phyloP scores from a whole-genome alignment of 2,797 vertebrate species.

The Arrhamphus sclerolepis region DNA sequence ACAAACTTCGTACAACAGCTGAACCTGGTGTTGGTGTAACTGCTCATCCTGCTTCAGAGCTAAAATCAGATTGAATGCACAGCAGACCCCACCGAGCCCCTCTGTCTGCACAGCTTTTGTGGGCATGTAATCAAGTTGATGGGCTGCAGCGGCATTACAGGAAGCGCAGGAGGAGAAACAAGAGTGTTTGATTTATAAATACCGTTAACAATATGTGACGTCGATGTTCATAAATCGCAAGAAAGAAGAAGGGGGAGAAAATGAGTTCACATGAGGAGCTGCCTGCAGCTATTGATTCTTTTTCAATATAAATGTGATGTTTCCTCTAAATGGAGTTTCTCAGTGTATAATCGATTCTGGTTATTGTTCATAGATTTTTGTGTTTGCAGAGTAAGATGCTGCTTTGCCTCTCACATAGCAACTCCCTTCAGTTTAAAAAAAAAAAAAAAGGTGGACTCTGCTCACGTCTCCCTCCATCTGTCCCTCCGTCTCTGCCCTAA shows the following conservation, averaged over 20 bases:
- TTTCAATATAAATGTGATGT: slow-evolving; percentile 8
- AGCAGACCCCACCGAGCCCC: slow-evolving; percentile 17
- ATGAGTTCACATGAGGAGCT: slow-evolving; percentile 25
- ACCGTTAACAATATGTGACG: slow-evolving; percentile 26
- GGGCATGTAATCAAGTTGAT: slow-evolving; percentile 58
- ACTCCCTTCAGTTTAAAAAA: neutral
- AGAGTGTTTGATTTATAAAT: slow-evolving; percentile 53
- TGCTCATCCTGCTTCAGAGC: slow-evolving; percentile 5
- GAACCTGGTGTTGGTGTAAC: neutral
- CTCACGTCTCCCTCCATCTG: slow-evolving; percentile 33
- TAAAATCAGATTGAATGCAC: slow-evolving; percentile 29
- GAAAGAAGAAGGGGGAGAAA: slow-evolving; percentile 20
- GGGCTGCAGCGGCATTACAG: slow-evolving; percentile 35
- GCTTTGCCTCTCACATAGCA: neutral
- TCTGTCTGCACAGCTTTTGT: slow-evolving; percentile 35
- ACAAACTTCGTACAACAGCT: neutral
- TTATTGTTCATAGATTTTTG: neutral
- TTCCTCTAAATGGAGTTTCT: slow-evolving; percentile 7
- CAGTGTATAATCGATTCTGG: neutral
- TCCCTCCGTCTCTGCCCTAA: slow-evolving; percentile 21
- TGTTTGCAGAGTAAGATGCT: neutral
- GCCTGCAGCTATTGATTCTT: slow-evolving; percentile 37
- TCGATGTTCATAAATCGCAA: slow-evolving; percentile 37
- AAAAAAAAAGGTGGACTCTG: slow-evolving; percentile 8
- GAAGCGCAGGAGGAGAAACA: slow-evolving; percentile 40